These are phyloP conservation scores for Zhuqinia jingwanae DNA, from an alignment of 2,888 invertebrate species.

Conservation along the genomic window DNA sequence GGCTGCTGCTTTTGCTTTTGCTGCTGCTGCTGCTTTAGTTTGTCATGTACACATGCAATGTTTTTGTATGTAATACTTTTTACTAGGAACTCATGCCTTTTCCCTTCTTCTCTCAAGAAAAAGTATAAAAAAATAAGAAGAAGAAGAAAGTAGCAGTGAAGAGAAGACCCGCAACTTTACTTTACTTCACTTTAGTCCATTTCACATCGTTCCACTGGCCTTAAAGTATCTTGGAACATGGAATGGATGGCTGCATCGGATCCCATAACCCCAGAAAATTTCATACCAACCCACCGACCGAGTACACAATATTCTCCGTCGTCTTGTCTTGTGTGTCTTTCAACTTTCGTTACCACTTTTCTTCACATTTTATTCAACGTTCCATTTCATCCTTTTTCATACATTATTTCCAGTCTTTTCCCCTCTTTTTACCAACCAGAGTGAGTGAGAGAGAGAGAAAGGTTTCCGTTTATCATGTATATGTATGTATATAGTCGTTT, in stretches of 20 bases:
- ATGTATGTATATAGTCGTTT: no score
- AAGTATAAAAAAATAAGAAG: constrained; percentile 42
- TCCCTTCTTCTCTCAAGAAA: constrained; percentile 31
- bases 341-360: constrained; percentile 70
- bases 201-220: constrained; percentile 70
- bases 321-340: constrained; percentile 60
- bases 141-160: no score
- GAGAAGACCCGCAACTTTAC: constrained; percentile 70
- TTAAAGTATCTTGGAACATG: constrained; percentile 69
- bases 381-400: constrained; percentile 61
- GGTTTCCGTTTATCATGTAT: no score
- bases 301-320: constrained; percentile 55
- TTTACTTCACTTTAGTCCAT: constrained; percentile 70
- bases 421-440: constrained; percentile 31
- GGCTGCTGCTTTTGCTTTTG: constrained; percentile 68
- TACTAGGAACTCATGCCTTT: neutral
- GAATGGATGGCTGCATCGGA: constrained; percentile 69
- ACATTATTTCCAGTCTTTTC: constrained; percentile 55
- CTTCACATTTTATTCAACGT: constrained; percentile 69
- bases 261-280: constrained; percentile 69
- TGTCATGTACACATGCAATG: constrained; percentile 64
- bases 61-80: constrained; percentile 26
- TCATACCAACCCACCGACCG: constrained; percentile 57
- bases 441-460: no score
- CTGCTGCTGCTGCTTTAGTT: constrained; percentile 65